Evolutionary conservation across 2,888 invertebrate species (phyloP), one percentile per base, ranked within the genome.

Genomic region (Stomorhina lunata): DNA sequence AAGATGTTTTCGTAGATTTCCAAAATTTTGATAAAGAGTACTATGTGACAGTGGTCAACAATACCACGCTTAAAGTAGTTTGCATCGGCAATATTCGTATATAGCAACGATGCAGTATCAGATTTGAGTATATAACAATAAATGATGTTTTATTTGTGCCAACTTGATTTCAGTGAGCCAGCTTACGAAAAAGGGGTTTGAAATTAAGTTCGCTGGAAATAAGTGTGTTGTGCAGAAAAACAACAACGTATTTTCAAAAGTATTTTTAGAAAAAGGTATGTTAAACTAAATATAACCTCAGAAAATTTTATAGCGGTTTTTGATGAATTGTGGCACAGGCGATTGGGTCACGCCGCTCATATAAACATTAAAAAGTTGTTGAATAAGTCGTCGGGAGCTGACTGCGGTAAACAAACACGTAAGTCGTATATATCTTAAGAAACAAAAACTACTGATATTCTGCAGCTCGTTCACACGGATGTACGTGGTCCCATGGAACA

Each of bases 141-240:
- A 27, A 68, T 50, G 37, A 59, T 37, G 61, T 75, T 15, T 43
- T 75, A 32, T n/a, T 32, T 71, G 59, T 45, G 65, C 65, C 4
- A 75, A 66, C 25, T 37, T 75, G 20, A 57, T 75, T 17, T 73
- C 63, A 37, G 73, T 73, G 22, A 63, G 50, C 12, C 50, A 55
- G 34, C 17, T 68, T 10, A 29, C 29, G 20, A 48, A 59, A 61
- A 61, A 66, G 9, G 76, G 68, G 2, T 37, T 37, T 40, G 48
- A 50, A n/a, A 50, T 66, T 48, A n/a, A 27, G 15, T 66, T 57
- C n/a, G 6, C 4, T 32, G 32, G 40, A 0, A 6, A 27, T 43
- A 57, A 48, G 34, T 50, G 61, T 61, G 45, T 57, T 2, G 29
- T 50, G 15, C 9, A 4, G 2, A 61, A 50, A 7, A 9, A 40